Evolutionary conservation across 2,888 invertebrate species (phyloP).

Genomic region (Pristionchus fissidentatus): DNA sequence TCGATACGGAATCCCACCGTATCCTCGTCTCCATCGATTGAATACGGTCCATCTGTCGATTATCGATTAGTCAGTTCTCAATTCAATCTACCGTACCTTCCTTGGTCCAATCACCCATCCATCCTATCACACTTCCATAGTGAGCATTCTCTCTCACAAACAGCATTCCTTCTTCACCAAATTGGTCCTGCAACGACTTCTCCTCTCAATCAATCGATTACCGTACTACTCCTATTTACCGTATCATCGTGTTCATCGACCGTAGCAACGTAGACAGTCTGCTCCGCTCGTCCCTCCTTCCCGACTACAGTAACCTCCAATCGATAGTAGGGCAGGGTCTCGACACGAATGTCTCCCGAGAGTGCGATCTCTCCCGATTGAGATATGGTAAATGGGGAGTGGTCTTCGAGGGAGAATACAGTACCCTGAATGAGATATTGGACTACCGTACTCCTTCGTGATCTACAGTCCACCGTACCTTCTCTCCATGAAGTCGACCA

Average conservation of each 20-base stretch:
- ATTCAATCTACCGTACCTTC: slow-evolving; percentile 25
- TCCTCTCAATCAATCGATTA: neutral
- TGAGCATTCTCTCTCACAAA: slow-evolving; percentile 50
- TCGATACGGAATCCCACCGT: slow-evolving; percentile 43
- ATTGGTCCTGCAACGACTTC: neutral
- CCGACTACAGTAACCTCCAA: slow-evolving; percentile 23
- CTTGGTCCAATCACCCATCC: slow-evolving; percentile 47
- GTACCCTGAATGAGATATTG: neutral
- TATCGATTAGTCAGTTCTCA: slow-evolving; percentile 1
- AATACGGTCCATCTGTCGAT: slow-evolving; percentile 42
- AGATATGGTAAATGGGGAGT: slow-evolving; percentile 12
- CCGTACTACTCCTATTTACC: neutral
- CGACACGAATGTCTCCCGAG: slow-evolving; percentile 19
- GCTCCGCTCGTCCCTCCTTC: neutral
- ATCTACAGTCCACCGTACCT: neutral
- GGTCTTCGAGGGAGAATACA: neutral
- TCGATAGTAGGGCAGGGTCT: slow-evolving; percentile 24
- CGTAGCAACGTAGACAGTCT: neutral
- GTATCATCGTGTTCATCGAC: slow-evolving; percentile 35
- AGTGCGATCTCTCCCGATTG: slow-evolving; percentile 1
- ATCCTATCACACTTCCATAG: slow-evolving; percentile 49
- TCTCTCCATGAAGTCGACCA: slow-evolving; percentile 25
- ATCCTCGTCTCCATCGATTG: slow-evolving; percentile 17
- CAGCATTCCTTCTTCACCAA: slow-evolving; percentile 20
- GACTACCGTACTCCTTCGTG: too few relatives aligned